A percentile compares a stretch with the other conserved stretches of the same genome.
Conservation (phyloP, 2,797 vertebrate genomes). For the Emydoidea blandingii region DNA sequence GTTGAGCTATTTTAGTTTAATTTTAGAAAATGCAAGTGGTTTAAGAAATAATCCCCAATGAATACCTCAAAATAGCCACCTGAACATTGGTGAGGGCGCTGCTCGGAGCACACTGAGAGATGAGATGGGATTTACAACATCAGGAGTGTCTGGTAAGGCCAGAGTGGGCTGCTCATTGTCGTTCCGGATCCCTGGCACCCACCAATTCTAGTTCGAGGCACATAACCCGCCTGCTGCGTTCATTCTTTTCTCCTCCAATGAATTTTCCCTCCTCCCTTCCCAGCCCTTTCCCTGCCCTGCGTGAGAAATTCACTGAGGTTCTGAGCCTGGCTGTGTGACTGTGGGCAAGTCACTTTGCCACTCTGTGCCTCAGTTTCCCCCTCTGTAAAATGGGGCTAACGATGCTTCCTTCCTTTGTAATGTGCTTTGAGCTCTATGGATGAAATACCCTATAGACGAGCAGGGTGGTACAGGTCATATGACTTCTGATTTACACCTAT, state of each 20-base stretch:
- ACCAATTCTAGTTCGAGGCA: background rate
- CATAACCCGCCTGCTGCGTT: background rate
- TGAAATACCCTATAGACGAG: background rate
- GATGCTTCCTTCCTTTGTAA: background rate
- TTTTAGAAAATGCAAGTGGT: background rate
- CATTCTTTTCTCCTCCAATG: background rate
- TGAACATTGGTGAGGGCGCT: background rate
- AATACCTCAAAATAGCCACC: background rate
- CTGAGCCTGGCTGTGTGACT: rapidly evolving
- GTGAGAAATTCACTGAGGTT: background rate
- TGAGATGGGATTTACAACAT: too few relatives aligned
- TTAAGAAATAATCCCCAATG: background rate
- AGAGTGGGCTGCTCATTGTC: background rate
- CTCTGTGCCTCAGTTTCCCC: background rate
- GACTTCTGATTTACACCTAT: background rate
- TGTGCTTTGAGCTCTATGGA: background rate
- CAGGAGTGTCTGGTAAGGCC: background rate
- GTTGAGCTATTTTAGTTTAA: background rate
- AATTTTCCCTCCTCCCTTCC: too few relatives aligned
- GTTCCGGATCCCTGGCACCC: too few relatives aligned
- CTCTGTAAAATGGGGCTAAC: background rate
- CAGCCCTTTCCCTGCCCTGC: background rate
- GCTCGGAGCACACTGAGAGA: background rate
- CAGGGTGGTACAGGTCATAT: background rate
- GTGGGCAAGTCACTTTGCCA: background rate